These are phyloP conservation scores for Esox lucius DNA, from an alignment of 2,797 vertebrate species.

Conservation along the genomic window DNA sequence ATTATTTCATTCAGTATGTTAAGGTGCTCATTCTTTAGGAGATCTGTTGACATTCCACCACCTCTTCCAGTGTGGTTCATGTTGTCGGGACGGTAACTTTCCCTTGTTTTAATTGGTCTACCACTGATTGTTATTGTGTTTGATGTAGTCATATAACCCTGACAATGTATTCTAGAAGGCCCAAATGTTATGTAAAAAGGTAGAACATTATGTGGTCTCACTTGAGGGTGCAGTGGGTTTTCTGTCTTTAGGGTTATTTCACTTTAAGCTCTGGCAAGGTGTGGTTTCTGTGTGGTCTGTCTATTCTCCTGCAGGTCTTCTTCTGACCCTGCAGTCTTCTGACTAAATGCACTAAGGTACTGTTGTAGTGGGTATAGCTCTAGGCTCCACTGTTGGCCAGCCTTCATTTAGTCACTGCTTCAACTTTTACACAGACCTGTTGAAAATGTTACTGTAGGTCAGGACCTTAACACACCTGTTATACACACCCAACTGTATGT, in stretches of 20 bases:
- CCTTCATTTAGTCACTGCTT: constrained; percentile 4
- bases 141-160: not conserved
- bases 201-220: too few relatives aligned
- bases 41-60: not conserved
- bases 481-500: not conserved
- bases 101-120: not conserved
- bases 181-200: too few relatives aligned
- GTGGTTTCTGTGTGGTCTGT: constrained; percentile 19
- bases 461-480: too few relatives aligned
- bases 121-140: not conserved
- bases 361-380: constrained; percentile 18
- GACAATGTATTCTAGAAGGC: not conserved
- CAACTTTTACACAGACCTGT: too few relatives aligned
- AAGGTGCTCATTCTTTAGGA: not conserved
- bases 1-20: not conserved
- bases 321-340: constrained; percentile 78
- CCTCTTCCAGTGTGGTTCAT: not conserved
- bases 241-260: not conserved
- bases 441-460: too few relatives aligned
- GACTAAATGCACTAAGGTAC: constrained; percentile 68
- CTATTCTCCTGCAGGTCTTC: constrained; percentile 79
- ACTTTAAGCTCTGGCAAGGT: constrained; percentile 51
- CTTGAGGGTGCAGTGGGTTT: too few relatives aligned
- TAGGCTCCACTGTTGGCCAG: constrained; percentile 50
- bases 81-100: not conserved